Conservation (phyloP, 2,797 vertebrate species). For the Peromyscus nudipes region DNA sequence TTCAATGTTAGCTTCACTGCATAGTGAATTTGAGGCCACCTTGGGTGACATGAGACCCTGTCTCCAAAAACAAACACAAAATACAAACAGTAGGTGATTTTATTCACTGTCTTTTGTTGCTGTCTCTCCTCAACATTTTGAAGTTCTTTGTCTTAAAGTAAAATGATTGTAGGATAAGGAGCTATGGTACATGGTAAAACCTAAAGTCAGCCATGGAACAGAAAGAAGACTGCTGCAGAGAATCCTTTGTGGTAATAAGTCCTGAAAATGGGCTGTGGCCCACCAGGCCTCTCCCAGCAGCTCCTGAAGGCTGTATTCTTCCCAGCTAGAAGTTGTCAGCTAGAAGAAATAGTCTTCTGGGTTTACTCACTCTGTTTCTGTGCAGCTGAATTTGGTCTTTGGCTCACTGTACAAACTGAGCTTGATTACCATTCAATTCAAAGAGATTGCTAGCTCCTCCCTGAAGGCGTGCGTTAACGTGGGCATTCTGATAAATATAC, state of each 20-base stretch:
- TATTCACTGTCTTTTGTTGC: conserved; percentile 36
- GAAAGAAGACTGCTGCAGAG: not conserved
- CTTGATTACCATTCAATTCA: not conserved
- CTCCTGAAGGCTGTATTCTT: not conserved
- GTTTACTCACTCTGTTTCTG: not conserved
- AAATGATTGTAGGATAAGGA: not conserved
- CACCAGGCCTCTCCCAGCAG: no score
- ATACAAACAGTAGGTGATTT: not conserved
- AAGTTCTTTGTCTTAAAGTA: conserved; percentile 36
- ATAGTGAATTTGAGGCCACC: not conserved
- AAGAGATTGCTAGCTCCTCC: not conserved
- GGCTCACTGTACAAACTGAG: not conserved
- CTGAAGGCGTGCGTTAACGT: not conserved
- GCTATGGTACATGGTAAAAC: not conserved
- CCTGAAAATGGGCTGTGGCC: rapidly evolving
- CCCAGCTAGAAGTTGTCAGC: not conserved
- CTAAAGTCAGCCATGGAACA: not conserved
- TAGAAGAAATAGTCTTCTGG: not conserved
- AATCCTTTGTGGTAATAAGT: not conserved
- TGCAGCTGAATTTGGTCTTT: not conserved
- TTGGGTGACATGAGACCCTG: not conserved
- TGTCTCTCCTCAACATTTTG: not conserved
- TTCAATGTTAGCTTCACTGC: not conserved
- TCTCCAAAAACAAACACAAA: not conserved
- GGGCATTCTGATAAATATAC: not conserved